phyloP scores from a whole-genome alignment of 2,888 invertebrate genomes.

The Caenorhabditis sp. region DNA sequence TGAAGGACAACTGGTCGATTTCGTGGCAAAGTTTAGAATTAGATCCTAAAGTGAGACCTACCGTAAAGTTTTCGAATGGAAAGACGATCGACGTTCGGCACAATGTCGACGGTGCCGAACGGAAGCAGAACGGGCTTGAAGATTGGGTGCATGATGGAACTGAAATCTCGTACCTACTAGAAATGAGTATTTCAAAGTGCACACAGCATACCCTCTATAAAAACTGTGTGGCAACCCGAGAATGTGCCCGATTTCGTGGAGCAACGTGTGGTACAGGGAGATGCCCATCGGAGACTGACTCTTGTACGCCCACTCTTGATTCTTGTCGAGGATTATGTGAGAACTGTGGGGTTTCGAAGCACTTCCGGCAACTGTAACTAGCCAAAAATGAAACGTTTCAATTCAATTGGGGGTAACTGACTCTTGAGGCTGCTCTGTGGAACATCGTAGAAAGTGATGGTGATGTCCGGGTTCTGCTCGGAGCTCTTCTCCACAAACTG shows the following conservation, averaged over 20 bases:
- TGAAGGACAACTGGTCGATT: too few relatives aligned
- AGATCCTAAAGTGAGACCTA: too few relatives aligned
- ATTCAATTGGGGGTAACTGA: background rate
- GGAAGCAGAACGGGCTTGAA: conserved; percentile 65
- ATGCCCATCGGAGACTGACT: conserved; percentile 54
- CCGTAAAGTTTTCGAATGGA: conserved; percentile 70
- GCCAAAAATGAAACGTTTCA: background rate
- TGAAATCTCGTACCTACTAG: too few relatives aligned
- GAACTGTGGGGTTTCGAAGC: conserved; percentile 57
- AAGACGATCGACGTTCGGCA: conserved; percentile 61
- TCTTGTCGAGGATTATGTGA: conserved; percentile 59
- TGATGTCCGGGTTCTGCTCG: conserved; percentile 62
- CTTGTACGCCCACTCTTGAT: conserved; percentile 59
- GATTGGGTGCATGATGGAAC: conserved; percentile 74
- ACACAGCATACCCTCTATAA: conserved; percentile 56
- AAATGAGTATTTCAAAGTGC: background rate
- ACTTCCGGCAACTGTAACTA: conserved; percentile 54
- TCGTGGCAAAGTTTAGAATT: too few relatives aligned
- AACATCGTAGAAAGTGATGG: conserved; percentile 65
- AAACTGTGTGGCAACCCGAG: conserved; percentile 72
- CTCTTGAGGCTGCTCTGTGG: conserved; percentile 60
- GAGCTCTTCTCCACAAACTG: conserved; percentile 50
- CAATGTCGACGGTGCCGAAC: conserved; percentile 56
- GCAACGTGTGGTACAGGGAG: conserved; percentile 62
- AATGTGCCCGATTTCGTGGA: conserved; percentile 75